These are phyloP conservation scores for Sylvia borin DNA, from an alignment of 2,797 vertebrate genomes.

Conservation along the genomic window DNA sequence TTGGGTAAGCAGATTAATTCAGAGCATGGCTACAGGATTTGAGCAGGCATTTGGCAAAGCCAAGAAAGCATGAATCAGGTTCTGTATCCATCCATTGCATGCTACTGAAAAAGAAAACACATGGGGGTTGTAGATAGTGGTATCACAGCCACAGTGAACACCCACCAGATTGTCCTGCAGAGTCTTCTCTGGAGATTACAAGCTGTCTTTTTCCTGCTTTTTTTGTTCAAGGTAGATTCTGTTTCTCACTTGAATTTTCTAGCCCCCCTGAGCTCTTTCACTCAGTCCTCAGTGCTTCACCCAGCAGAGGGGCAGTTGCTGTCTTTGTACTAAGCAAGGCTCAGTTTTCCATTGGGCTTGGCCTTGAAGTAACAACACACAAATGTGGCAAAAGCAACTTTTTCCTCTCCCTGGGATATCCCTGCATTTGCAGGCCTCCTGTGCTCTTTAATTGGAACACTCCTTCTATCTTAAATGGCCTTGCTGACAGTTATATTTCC, in stretches of 20 bases:
- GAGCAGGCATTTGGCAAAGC: neutral
- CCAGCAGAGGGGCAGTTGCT: conserved; percentile 10
- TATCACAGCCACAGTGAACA: conserved; percentile 4
- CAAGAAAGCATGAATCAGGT: conserved; percentile 1
- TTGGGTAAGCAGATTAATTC: neutral
- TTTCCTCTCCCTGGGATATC: neutral
- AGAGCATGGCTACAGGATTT: neutral
- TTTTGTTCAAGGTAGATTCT: conserved; percentile 24
- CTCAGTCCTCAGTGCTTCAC: neutral
- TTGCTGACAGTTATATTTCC: neutral
- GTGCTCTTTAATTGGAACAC: conserved; percentile 7
- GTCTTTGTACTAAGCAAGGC: neutral
- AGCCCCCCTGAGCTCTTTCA: neutral
- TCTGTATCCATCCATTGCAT: neutral
- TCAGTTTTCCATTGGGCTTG: neutral
- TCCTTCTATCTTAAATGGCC: neutral
- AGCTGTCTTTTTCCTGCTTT: neutral
- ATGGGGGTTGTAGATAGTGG: neutral
- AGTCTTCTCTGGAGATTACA: neutral
- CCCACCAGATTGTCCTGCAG: conserved; percentile 5
- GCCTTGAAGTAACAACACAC: neutral
- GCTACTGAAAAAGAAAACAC: conserved; percentile 6
- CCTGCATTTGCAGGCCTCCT: neutral
- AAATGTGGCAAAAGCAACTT: neutral
- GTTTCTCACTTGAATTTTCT: neutral